phyloP scores from a whole-genome alignment of 2,797 vertebrate genomes.

The Amazona ochrocephala region DNA sequence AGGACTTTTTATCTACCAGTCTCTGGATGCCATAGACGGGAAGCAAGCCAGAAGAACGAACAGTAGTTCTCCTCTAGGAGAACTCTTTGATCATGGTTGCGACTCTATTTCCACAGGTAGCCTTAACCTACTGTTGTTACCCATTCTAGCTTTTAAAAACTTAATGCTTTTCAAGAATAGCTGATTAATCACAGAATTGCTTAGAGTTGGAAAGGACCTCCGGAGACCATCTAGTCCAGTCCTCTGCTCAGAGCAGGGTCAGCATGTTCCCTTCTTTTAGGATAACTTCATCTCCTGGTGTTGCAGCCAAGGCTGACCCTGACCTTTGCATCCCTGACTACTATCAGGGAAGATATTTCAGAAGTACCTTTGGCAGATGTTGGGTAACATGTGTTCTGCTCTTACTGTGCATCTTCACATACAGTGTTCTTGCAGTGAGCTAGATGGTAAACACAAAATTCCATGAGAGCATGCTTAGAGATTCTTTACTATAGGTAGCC shows the following conservation, averaged over 20 bases:
- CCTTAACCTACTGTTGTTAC: background rate
- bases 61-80: slow-evolving; percentile 92
- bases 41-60: slow-evolving; percentile 98
- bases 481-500: background rate
- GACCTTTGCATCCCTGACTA: background rate
- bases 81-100: slow-evolving; percentile 98
- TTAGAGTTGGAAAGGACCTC: background rate
- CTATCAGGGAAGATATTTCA: background rate
- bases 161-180: background rate
- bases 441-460: background rate
- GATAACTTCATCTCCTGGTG: background rate
- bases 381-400: background rate
- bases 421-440: background rate
- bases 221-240: background rate
- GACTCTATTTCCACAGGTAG: slow-evolving; percentile 97
- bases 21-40: slow-evolving; percentile 96
- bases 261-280: background rate
- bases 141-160: background rate
- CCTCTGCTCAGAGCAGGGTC: background rate
- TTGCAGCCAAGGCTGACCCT: background rate
- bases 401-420: accelerated
- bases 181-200: background rate
- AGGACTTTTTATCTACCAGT: slow-evolving; percentile 96
- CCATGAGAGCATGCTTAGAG: background rate
- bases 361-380: background rate